Evolutionary conservation across 2,797 vertebrate genomes (phyloP).

Genomic region (Spheniscus humboldti): DNA sequence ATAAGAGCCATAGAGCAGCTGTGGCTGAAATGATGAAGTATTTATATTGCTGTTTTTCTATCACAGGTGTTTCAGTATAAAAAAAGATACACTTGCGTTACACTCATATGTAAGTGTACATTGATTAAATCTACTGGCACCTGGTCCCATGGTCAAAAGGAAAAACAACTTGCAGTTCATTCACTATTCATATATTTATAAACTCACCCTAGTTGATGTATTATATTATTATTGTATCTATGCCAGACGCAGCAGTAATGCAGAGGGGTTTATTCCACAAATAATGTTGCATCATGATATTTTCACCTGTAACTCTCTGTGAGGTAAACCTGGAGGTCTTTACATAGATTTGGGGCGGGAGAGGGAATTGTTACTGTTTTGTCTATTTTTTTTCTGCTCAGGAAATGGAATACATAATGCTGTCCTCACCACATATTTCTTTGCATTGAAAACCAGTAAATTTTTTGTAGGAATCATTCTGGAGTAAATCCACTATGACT

Average conservation of each 20-base stretch:
- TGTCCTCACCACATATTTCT: background rate
- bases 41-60: background rate
- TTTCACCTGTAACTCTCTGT: background rate
- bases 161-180: background rate
- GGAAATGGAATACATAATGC: background rate
- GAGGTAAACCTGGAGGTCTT: background rate
- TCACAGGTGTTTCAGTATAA: constrained; percentile 12
- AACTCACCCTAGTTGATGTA: background rate
- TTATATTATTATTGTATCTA: background rate
- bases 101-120: background rate
- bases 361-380: background rate
- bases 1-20: constrained; percentile 26
- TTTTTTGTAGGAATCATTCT: background rate
- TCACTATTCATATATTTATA: background rate
- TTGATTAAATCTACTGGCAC: background rate
- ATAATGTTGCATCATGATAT: background rate
- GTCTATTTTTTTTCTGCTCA: background rate
- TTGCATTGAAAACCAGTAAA: background rate
- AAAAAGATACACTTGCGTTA: background rate
- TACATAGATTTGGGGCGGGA: background rate
- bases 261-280: background rate
- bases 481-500: background rate
- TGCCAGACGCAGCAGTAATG: background rate
- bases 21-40: constrained; percentile 34
- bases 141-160: background rate